Conservation (phyloP, 2,888 invertebrate species). For the Diploptera punctata region DNA sequence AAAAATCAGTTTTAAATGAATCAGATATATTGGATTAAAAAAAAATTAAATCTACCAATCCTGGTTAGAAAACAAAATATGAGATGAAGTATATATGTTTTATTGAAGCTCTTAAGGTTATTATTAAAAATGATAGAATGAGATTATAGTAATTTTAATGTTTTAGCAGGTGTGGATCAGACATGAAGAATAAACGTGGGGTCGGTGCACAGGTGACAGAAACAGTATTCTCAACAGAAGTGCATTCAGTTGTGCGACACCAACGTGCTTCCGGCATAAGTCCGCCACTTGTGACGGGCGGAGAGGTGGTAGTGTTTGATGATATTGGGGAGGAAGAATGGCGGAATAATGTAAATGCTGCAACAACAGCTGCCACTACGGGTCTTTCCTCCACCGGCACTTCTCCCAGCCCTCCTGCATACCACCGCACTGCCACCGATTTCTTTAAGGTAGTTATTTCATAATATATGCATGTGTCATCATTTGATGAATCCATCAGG, state of each 20-base stretch:
- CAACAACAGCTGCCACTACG: neutral
- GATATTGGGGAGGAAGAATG: slow-evolving; percentile 71
- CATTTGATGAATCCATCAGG: too few species aligned
- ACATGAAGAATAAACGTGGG: slow-evolving; percentile 52
- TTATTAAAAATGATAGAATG: too few species aligned
- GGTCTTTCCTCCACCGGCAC: slow-evolving; percentile 48
- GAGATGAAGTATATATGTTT: too few species aligned
- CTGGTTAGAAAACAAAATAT: too few species aligned
- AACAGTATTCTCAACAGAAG: slow-evolving; percentile 67
- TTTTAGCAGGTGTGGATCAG: slow-evolving; percentile 42
- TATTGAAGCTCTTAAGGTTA: too few species aligned
- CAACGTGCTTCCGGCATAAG: slow-evolving; percentile 46
- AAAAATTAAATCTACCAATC: too few species aligned
- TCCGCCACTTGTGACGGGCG: slow-evolving; percentile 69
- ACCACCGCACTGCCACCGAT: slow-evolving; percentile 56
- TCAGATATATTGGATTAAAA: too few species aligned
- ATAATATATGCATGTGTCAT: too few species aligned
- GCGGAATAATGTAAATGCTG: slow-evolving; percentile 22
- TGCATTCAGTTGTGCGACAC: slow-evolving; percentile 65
- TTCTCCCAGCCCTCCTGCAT: slow-evolving; percentile 53
- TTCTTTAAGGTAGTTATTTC: slow-evolving; percentile 61
- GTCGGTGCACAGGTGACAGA: slow-evolving; percentile 59
- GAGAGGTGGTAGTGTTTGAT: slow-evolving; percentile 85
- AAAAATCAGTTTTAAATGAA: too few species aligned
- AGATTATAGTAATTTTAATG: neutral